These are phyloP conservation scores for Mylabris sibirica DNA, from an alignment of 2,888 invertebrate genomes.

Conservation along the genomic window DNA sequence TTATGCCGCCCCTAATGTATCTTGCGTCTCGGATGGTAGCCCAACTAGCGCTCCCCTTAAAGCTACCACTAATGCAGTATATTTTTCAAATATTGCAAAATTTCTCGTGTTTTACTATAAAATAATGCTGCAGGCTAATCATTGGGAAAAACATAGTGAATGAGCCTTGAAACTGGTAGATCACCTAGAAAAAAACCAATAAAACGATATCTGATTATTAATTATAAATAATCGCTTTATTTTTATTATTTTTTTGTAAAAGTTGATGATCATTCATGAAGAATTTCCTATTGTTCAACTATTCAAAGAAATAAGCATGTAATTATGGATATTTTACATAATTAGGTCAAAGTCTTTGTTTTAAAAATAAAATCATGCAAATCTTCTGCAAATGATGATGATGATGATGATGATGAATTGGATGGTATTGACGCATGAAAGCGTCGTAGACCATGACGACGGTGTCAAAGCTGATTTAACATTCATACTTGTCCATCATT, in stretches of 20 bases:
- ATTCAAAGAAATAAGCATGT: too few species aligned
- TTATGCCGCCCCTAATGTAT: too few species aligned
- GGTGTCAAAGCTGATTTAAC: neutral
- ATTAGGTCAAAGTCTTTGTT: neutral
- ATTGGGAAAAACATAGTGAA: neutral
- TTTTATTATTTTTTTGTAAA: too few species aligned
- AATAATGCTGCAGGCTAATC: too few species aligned
- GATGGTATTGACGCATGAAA: neutral
- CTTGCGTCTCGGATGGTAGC: too few species aligned
- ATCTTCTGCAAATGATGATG: neutral
- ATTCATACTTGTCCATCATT: neutral
- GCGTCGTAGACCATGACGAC: neutral
- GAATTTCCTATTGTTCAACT: too few species aligned
- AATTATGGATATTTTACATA: too few species aligned
- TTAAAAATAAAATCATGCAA: neutral
- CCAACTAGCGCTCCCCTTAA: too few species aligned
- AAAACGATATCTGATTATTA: neutral
- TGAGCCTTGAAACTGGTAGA: neutral
- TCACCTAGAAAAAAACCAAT: neutral
- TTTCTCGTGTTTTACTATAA: neutral
- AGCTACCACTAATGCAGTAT: too few species aligned
- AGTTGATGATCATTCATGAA: too few species aligned
- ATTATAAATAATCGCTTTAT: neutral
- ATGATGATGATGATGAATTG: neutral
- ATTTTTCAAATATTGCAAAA: neutral